phyloP scores from a whole-genome alignment of 2,888 invertebrate genomes.

The Rambutsinella grinnellia region DNA sequence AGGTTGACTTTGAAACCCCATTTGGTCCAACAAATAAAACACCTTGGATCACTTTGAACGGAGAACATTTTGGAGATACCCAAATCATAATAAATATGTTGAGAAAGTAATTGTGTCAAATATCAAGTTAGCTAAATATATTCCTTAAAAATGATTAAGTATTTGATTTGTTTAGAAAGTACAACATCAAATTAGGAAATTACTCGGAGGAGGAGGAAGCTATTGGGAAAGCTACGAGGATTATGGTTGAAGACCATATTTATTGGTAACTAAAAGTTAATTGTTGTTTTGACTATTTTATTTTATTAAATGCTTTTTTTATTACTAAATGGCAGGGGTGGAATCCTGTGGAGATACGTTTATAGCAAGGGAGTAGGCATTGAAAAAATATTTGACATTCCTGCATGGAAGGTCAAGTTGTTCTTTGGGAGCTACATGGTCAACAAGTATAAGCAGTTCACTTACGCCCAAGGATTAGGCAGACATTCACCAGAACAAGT shows the following conservation, averaged over 20 bases:
- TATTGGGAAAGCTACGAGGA: slow-evolving; percentile 30
- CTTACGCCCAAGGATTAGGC: slow-evolving; percentile 62
- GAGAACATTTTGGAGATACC: slow-evolving; percentile 58
- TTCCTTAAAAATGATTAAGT: background rate
- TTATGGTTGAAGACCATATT: slow-evolving; percentile 69
- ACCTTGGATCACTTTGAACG: slow-evolving; percentile 64
- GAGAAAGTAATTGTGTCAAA: slow-evolving; percentile 28
- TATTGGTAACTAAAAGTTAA: slow-evolving; percentile 67
- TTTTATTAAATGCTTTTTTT: background rate
- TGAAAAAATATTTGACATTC: slow-evolving; percentile 31
- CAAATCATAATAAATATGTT: slow-evolving; percentile 57
- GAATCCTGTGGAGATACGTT: slow-evolving; percentile 51
- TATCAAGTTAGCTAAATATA: background rate
- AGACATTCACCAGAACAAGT: slow-evolving; percentile 58
- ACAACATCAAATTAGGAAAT: slow-evolving; percentile 10
- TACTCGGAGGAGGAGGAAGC: slow-evolving; percentile 41
- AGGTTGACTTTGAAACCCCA: slow-evolving; percentile 39
- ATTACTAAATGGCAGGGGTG: slow-evolving; percentile 51
- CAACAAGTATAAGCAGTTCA: slow-evolving; percentile 6
- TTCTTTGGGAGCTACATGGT: slow-evolving; percentile 22
- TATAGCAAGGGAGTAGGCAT: slow-evolving; percentile 47
- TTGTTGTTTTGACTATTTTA: background rate
- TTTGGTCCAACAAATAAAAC: slow-evolving; percentile 53
- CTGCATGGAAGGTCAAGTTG: background rate
- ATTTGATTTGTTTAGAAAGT: slow-evolving; percentile 23